Evolutionary conservation across 92 coral and sea anemone species (phyloP).

Genomic region (Epizoanthus rinbou): DNA sequence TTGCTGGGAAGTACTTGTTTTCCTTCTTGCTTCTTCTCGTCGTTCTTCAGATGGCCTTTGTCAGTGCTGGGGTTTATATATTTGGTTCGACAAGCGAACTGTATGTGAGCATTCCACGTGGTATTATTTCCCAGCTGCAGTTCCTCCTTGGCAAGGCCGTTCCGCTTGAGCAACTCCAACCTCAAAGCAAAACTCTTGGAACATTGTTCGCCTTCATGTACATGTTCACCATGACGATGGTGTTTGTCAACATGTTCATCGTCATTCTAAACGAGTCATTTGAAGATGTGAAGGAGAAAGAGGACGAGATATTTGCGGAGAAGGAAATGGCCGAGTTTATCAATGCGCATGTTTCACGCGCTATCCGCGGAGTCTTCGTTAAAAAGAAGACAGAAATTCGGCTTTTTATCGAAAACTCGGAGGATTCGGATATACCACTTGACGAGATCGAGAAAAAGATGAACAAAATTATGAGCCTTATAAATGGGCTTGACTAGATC

Average conservation of each 20-base stretch:
- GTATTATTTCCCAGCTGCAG: conserved; percentile 15
- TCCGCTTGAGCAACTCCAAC: conserved; percentile 23
- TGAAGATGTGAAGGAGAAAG: conserved; percentile 26
- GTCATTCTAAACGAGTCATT: conserved; percentile 48
- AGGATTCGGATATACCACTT: neutral
- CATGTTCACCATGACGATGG: conserved; percentile 22
- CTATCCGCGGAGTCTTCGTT: neutral
- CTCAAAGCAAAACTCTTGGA: neutral
- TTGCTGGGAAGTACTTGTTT: conserved; percentile 28
- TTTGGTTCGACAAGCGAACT: conserved; percentile 44
- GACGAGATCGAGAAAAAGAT: neutral
- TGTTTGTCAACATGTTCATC: conserved; percentile 47
- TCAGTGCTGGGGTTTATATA: conserved; percentile 38
- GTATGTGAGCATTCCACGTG: conserved; percentile 32
- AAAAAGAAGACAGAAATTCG: conserved; percentile 3
- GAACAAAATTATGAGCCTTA: neutral
- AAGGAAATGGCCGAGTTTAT: conserved; percentile 27
- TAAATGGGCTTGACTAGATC: neutral
- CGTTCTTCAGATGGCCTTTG: conserved; percentile 41
- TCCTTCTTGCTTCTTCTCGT: conserved; percentile 18
- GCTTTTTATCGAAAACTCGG: neutral
- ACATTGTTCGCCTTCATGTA: conserved; percentile 9
- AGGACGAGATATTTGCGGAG: neutral
- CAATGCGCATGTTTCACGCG: neutral
- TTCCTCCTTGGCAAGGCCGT: conserved; percentile 37